Evolutionary conservation across 2,797 vertebrate species (phyloP), one percentile per base, ranked within the genome.

Genomic region (Ciconia nigra): DNA sequence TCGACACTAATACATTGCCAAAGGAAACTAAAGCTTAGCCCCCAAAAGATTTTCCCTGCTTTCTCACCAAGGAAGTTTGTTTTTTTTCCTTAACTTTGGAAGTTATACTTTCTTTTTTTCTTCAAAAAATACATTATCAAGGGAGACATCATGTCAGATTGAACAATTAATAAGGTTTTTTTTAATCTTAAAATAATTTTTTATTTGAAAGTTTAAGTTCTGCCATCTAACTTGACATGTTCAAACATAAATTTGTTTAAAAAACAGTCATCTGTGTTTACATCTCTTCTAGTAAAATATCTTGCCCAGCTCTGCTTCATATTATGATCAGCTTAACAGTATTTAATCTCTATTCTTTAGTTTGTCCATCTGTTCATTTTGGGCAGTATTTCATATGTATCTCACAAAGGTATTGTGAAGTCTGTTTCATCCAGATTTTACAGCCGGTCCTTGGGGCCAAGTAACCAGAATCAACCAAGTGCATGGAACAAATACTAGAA

Each of bases 331-430:
- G 24, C 10, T 62, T 91, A 91, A 82, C 21, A 10, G 62, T 85
- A 73, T 76, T 82, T 93, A 80, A 83, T 86, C 49, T 81, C 77
- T 81, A 25, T 81, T 82, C 35, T 89, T 92, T 46, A 62, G 55
- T 72, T 95, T 72, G 67, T 44, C 87, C 89, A 95, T 93, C 95
- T 97, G 93, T 85, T 95, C 62, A 42, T 72, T 95, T 95, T 95
- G 91, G 87, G 66, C 62, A 79, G 42, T 85, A 29, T 89, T 89
- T 91, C 62, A 16, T 51, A 31, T 9, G 19, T 66, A 54, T 89
- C 63, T 83, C 91, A 92, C 93, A 79, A 82, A 92, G 78, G 84
- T 91, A 44, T 77, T 85, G 35, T 51, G 42, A 76, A 84, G 39
- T 21, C 72, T 78, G 17, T 47, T 96, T 73, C n/a, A 55, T 92